phyloP scores from a whole-genome alignment of 2,797 vertebrate genomes.

The Alauda arvensis region DNA sequence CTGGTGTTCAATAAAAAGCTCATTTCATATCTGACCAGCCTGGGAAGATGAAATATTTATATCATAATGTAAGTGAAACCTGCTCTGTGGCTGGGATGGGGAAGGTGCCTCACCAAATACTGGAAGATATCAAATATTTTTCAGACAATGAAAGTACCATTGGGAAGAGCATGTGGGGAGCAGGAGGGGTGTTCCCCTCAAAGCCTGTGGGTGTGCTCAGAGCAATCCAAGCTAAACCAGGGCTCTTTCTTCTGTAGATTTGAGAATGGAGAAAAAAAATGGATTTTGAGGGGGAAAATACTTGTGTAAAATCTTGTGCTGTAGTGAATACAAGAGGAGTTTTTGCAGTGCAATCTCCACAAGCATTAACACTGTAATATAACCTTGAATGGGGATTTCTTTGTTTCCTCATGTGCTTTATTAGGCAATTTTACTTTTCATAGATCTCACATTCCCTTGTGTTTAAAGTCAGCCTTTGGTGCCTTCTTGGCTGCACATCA shows the following conservation, averaged over 20 bases:
- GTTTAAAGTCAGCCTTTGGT: neutral
- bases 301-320: neutral
- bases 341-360: neutral
- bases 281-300: neutral
- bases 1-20: constrained; percentile 31
- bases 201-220: neutral
- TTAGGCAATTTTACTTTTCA: neutral
- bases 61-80: neutral
- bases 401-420: neutral
- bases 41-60: neutral
- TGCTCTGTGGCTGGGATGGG: neutral
- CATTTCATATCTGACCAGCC: neutral
- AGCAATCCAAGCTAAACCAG: neutral
- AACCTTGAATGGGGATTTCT: neutral
- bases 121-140: neutral
- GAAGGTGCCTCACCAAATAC: neutral
- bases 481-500: neutral
- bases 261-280: neutral
- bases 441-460: neutral
- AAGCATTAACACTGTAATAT: neutral
- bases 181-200: neutral
- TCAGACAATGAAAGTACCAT: neutral
- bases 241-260: neutral
- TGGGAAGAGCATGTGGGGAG: neutral
- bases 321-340: neutral